Conservation (phyloP, 2,113 vertebrate species). For the Aspiorhynchus laticeps region DNA sequence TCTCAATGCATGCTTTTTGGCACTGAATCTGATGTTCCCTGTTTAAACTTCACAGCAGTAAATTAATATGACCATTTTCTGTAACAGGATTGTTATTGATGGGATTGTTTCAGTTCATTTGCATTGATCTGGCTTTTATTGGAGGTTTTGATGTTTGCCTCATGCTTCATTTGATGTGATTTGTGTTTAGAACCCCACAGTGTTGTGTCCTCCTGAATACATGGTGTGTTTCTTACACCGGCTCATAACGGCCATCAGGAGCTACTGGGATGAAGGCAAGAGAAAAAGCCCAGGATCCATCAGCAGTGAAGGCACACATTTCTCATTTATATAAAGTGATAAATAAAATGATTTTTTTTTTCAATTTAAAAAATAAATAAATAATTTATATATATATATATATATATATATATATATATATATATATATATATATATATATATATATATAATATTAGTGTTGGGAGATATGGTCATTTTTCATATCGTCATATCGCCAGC, state of each 20-base stretch:
- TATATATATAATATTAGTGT: too few species aligned
- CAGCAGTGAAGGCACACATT: conserved; percentile 83
- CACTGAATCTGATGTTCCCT: neutral
- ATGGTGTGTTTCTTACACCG: conserved; percentile 98
- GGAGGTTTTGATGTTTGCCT: neutral
- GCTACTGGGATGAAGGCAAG: conserved; percentile 89
- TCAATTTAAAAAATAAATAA: too few species aligned
- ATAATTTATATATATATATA: too few species aligned
- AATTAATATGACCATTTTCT: neutral
- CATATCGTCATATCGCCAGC: too few species aligned
- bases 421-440: too few species aligned
- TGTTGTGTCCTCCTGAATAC: conserved; percentile 95
- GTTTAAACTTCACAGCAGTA: neutral
- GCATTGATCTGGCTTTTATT: neutral
- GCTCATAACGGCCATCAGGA: conserved; percentile 85
- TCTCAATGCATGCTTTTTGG: neutral
- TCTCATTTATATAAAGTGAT: too few species aligned
- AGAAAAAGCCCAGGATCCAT: conserved; percentile 69
- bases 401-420: too few species aligned
- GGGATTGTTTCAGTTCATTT: neutral
- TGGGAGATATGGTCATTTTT: neutral
- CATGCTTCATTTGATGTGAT: neutral
- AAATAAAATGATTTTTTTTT: too few species aligned
- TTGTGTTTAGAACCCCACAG: conserved; percentile 83
- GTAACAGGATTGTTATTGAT: neutral